Evolutionary conservation across 2,797 vertebrate species (phyloP).

Genomic region (Aldrovandia affinis): DNA sequence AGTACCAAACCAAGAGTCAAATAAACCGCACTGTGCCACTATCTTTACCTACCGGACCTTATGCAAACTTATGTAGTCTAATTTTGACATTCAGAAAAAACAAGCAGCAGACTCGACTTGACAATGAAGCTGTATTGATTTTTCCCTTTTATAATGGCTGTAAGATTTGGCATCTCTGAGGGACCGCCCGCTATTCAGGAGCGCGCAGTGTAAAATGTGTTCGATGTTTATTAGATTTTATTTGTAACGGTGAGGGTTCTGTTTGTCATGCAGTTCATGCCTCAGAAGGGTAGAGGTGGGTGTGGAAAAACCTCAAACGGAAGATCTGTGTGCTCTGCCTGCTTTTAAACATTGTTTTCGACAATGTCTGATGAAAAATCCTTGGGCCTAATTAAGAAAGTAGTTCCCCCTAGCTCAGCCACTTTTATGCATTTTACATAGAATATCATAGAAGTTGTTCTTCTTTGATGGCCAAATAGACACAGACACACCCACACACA

Average conservation of each 20-base stretch:
- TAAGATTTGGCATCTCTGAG: neutral
- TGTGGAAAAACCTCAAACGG: neutral
- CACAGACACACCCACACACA: neutral
- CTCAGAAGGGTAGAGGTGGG: neutral
- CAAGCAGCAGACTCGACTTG: neutral
- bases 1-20: neutral
- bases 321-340: neutral
- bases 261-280: neutral
- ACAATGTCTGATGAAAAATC: too few species aligned
- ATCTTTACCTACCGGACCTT: neutral
- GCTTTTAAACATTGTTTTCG: neutral
- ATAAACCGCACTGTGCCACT: neutral
- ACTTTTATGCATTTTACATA: neutral
- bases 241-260: neutral
- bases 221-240: slow-evolving; percentile 10
- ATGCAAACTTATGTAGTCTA: neutral
- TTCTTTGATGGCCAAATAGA: neutral
- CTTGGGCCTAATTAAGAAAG: neutral
- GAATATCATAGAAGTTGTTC: neutral
- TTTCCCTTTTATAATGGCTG: neutral
- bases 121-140: slow-evolving; percentile 18
- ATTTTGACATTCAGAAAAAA: slow-evolving; percentile 11
- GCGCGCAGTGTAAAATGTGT: neutral
- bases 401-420: neutral
- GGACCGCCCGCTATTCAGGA: neutral